Conservation (phyloP, 1,140 invertebrate species). For the Sarcophaga peregrina region DNA sequence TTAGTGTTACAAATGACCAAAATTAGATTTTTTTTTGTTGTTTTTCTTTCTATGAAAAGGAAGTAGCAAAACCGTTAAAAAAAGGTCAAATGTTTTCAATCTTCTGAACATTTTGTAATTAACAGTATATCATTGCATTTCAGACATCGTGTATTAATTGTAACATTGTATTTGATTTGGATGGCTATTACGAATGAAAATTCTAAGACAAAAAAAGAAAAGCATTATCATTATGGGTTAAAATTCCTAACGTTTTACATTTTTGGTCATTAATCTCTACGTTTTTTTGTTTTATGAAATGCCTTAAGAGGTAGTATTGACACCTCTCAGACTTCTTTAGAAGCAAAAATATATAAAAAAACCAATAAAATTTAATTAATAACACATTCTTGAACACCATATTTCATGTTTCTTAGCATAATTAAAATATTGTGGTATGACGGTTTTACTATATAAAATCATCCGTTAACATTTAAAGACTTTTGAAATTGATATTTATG, state of each 20-base stretch:
- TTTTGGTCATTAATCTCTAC: too few relatives aligned
- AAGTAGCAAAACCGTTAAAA: not conserved
- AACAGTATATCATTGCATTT: constrained; percentile 32
- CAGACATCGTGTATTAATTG: not conserved
- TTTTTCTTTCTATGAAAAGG: not conserved
- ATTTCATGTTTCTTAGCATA: too few relatives aligned
- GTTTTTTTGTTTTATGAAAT: too few relatives aligned
- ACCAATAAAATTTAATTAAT: too few relatives aligned
- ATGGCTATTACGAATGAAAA: not conserved
- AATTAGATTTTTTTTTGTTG: not conserved
- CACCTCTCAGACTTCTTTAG: not conserved
- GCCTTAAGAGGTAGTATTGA: not conserved
- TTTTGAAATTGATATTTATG: too few relatives aligned
- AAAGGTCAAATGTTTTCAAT: constrained; percentile 38
- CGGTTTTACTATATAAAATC: too few relatives aligned
- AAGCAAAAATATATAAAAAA: too few relatives aligned
- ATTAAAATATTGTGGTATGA: too few relatives aligned
- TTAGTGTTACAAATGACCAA: constrained; percentile 5
- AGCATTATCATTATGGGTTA: too few relatives aligned
- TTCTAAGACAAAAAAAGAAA: not conserved
- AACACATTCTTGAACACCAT: too few relatives aligned
- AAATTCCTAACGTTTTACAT: too few relatives aligned
- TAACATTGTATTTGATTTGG: not conserved
- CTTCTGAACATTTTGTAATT: constrained; percentile 8
- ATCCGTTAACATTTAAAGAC: too few relatives aligned